Evolutionary conservation across 2,797 vertebrate genomes (phyloP), one percentile per base, ranked within the genome.

Genomic region (Pampus argenteus): DNA sequence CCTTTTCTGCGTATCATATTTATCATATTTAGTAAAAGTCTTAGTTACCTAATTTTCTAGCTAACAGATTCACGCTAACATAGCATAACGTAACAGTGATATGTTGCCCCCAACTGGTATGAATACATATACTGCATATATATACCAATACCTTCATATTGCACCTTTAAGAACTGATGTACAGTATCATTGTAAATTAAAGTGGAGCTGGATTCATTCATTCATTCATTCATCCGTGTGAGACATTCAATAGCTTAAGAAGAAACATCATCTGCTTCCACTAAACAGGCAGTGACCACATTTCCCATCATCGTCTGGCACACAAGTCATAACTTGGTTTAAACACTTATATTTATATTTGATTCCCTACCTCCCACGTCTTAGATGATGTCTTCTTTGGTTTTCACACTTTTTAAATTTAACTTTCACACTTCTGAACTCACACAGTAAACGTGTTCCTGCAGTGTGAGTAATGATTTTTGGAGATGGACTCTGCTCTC

Each of bases 261-360:
- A 58, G 66, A 71, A 31, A 59, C 31, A 34, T 78, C 11, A 49
- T 68, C 40, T 42, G 45, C 63, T 67, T 78, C 65, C 56, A 44
- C 17, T 63, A 11, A 66, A 63, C 25, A 28, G 13, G n/a, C 66
- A 51, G 15, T 29, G 31, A 66, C 60, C 25, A 28, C 65, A 65
- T 78, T 76, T 88, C 74, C 71, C 84, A 52, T 66, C 61, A 50
- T 23, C 51, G 58, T 57, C 26, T 72, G 76, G 66, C 62, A 54
- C 47, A 62, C 60, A 52, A 64, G 70, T 67, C 38, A 10, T 22
- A 51, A 56, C 70, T 68, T 74, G 45, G 51, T 72, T 31, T 17
- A 40, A 17, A 40, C 15, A 40, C 15, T 14, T 40, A 40, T 40
- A 65, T 14, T n/a, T n/a, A 8, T 45, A 51, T 42, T 65, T 25